Evolutionary conservation across 2,113 vertebrate genomes (phyloP).

Genomic region (Pedionomus torquatus): DNA sequence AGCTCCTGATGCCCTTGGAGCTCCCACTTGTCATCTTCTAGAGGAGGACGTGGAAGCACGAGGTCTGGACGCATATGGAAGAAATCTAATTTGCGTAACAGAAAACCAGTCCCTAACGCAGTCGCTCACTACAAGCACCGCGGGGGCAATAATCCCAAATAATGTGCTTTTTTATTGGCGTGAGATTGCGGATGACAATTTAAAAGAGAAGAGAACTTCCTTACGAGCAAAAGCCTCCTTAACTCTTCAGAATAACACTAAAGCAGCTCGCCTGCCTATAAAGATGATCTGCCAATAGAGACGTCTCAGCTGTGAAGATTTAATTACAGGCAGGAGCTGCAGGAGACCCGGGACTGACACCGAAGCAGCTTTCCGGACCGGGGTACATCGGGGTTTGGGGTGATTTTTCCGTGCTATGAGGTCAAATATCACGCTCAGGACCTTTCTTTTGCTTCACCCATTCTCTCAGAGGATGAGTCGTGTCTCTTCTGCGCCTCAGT

Average conservation of each 20-base stretch:
- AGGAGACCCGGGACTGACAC: not conserved
- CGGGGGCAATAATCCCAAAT: not conserved
- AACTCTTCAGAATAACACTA: not conserved
- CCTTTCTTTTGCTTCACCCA: not conserved
- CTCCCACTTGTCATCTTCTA: not conserved
- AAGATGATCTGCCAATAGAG: constrained; percentile 8
- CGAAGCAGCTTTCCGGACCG: not conserved
- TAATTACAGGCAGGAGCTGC: constrained; percentile 35
- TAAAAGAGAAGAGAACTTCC: not conserved
- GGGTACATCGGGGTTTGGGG: not conserved
- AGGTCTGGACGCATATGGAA: not conserved
- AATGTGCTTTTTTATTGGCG: not conserved
- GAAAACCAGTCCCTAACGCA: not conserved
- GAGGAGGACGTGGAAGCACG: not conserved
- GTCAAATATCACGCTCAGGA: not conserved
- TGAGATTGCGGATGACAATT: not conserved
- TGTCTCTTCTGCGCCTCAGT: not conserved
- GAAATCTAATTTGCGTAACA: not conserved
- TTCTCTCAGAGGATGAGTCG: fast-evolving
- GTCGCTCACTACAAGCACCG: not conserved
- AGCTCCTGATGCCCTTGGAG: not conserved
- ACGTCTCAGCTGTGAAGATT: not conserved
- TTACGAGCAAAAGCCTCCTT: constrained; percentile 9
- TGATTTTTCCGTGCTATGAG: fast-evolving
- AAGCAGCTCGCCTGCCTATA: not conserved